These are phyloP conservation scores for Tenthredo notha DNA, from an alignment of 2,888 invertebrate genomes.

Conservation along the genomic window DNA sequence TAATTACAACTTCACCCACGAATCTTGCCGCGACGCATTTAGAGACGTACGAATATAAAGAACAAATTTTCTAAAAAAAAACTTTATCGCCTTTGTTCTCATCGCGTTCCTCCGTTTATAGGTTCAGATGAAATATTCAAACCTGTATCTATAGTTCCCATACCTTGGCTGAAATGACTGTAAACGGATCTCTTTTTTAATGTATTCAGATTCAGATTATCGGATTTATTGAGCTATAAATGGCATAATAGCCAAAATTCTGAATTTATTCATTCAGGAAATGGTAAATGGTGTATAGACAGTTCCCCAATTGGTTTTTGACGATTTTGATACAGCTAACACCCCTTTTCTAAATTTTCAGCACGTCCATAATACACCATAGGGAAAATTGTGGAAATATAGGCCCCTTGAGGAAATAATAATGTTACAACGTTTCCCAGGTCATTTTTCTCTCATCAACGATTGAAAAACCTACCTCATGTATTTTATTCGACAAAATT, in stretches of 20 bases:
- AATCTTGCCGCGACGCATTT: conserved; percentile 7
- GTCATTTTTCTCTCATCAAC: too few species aligned
- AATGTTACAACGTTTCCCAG: too few species aligned
- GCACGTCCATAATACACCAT: background rate
- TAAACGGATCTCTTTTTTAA: background rate
- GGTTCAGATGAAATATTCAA: background rate
- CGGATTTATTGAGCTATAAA: background rate
- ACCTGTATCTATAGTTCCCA: background rate
- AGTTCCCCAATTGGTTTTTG: background rate
- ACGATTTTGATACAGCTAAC: background rate
- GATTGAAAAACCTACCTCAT: too few species aligned
- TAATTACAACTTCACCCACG: conserved; percentile 47
- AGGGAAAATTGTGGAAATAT: too few species aligned
- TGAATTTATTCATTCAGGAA: background rate
- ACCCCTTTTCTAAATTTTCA: background rate
- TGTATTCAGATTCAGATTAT: background rate
- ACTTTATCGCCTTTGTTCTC: background rate
- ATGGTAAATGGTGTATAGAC: background rate
- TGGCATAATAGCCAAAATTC: background rate
- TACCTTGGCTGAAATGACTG: background rate
- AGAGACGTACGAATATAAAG: background rate
- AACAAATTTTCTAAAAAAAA: conserved; percentile 7
- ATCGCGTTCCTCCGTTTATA: background rate
- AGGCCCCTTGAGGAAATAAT: too few species aligned
- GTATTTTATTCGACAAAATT: too few species aligned